Evolutionary conservation across 2,113 vertebrate species (phyloP), one percentile per base, ranked within the genome.

Genomic region (Siphamia tubifer): DNA sequence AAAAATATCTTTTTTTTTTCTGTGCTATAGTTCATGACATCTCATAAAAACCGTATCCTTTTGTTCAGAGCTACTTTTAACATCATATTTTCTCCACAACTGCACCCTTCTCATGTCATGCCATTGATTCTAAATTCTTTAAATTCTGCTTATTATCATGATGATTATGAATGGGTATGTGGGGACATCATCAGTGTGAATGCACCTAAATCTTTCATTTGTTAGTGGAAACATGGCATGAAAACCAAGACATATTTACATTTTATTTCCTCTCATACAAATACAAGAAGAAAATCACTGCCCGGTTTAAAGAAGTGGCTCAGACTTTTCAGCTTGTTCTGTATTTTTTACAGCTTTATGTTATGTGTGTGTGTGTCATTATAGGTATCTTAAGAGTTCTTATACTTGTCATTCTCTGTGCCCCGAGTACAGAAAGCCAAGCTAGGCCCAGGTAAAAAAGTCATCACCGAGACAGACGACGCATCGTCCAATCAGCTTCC

Each of bases 401-500:
- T 13, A 61, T 24, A 53, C 31, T 2, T 28, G 4, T 25, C 12
- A 0, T 61, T 12, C 20, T 47, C 44, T 83, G 20, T 62, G 20
- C 27, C 87, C 79, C 61, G 76, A 60, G 42, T 87, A 67, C 90
- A 98, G 97, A 98, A 98, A 95, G 97, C 96, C 90, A 97, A 92
- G 87, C 94, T 98, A 17, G 97, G 97, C 27, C 97, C 96, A 3
- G 87, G 90, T 47, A 96, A 98, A 86, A 98, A 96, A 91, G 92
- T 92, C 38, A 93, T 94, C 81, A 92, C 87, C 8, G 93, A 96
- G 35, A 83, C 90, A 0, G 96, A 96, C 20, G 93, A 95, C 70
- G 79, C 77, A 70, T 88, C 42, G 34, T 87, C 91, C 35, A 89
- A 17, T 39, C 40, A 74, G 30, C 55, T 91, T 38, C 92, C 94